Evolutionary conservation across 2,797 vertebrate species (phyloP).

Genomic region (Pangasius mekongensis): DNA sequence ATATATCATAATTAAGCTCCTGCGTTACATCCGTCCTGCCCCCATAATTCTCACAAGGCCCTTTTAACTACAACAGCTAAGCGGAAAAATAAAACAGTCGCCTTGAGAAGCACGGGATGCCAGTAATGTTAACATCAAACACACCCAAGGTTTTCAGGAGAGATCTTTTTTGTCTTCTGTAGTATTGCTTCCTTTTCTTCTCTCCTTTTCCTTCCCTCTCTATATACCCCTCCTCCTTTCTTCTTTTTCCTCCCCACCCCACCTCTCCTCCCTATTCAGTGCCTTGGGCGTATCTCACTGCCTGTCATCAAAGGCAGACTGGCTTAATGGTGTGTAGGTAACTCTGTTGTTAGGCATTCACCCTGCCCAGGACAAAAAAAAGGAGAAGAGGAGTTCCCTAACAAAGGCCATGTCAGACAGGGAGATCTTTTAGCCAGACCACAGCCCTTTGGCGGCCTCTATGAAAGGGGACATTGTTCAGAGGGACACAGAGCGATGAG

Average conservation of each 20-base stretch:
- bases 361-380: conserved; percentile 58
- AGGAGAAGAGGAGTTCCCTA: conserved; percentile 50
- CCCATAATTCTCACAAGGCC: conserved; percentile 22
- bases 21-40: conserved; percentile 35
- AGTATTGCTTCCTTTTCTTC: conserved; percentile 48
- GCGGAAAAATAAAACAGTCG: conserved; percentile 16
- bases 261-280: conserved; percentile 64
- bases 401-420: conserved; percentile 64
- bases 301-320: conserved; percentile 69
- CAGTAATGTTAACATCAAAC: conserved; percentile 48
- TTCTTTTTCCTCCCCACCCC: conserved; percentile 40
- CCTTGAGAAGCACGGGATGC: background rate
- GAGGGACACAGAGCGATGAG: conserved; percentile 42
- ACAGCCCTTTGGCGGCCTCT: conserved; percentile 60
- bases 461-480: conserved; percentile 69
- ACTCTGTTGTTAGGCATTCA: conserved; percentile 70
- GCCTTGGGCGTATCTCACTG: conserved; percentile 72
- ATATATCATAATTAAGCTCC: conserved; percentile 47
- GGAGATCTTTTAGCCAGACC: conserved; percentile 70
- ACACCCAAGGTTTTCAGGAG: conserved; percentile 33
- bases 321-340: conserved; percentile 73
- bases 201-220: conserved; percentile 24
- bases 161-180: conserved; percentile 35
- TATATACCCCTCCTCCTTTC: conserved; percentile 43
- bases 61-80: conserved; percentile 34